Evolutionary conservation across 1,140 invertebrate species (phyloP).

Genomic region (Procambarus clarkii): DNA sequence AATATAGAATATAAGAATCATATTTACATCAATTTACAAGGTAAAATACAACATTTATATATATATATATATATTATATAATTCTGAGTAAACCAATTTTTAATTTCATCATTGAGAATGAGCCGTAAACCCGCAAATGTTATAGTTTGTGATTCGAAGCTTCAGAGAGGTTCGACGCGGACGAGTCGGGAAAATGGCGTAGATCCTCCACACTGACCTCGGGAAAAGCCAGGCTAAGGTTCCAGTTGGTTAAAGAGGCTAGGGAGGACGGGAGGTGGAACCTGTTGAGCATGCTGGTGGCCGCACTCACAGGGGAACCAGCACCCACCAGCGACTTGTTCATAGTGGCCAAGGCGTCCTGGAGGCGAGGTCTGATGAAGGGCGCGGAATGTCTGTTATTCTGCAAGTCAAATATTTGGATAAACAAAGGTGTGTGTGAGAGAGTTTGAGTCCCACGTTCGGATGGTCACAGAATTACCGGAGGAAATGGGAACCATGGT

Average conservation of each 20-base stretch:
- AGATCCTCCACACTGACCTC: conserved; percentile 35
- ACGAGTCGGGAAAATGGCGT: neutral
- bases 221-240: conserved; percentile 58
- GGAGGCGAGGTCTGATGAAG: conserved; percentile 35
- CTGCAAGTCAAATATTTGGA: conserved; percentile 41
- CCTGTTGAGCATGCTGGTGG: neutral
- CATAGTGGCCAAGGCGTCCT: conserved; percentile 33
- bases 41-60: too few species aligned
- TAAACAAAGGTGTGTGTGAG: neutral
- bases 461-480: neutral
- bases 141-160: too few species aligned
- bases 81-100: too few species aligned
- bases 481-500: neutral
- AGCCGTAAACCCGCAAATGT: too few species aligned
- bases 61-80: too few species aligned
- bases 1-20: too few species aligned
- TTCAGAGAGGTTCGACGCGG: too few species aligned
- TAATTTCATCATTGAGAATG: too few species aligned
- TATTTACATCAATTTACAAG: too few species aligned
- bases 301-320: neutral
- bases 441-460: neutral
- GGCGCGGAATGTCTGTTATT: conserved; percentile 16
- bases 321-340: conserved; percentile 22
- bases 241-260: conserved; percentile 52
- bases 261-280: conserved; percentile 32